Evolutionary conservation across 2,888 invertebrate genomes (phyloP), one percentile per base, ranked within the genome.

Genomic region (Mimachlamys varia): DNA sequence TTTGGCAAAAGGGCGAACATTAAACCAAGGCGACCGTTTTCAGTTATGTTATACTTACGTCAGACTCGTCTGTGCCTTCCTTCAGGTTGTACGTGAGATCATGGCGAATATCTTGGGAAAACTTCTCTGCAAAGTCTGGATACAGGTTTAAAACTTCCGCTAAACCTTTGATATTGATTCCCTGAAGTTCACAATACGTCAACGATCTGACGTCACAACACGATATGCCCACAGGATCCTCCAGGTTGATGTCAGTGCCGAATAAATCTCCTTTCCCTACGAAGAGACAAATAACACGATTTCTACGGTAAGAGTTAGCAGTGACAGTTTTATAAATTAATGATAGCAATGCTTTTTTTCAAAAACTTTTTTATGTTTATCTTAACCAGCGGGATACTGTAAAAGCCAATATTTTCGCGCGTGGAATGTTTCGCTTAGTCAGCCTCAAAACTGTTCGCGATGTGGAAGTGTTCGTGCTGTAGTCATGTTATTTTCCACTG

Each of bases 191-290:
- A 97, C 99, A 99, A 97, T 99, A 99, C 88, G 99, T 99, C 90
- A 99, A 97, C 62, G 99, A 99, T 97, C 98, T 98, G 58, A 99
- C 99, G 96, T 99, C 99, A 97, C 99, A 99, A 97, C 98, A 98
- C 89, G 99, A 99, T 97, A 99, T 99, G 58, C 93, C 94, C 88
- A 99, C 98, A 62, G 98, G 98, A 96, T 99, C 98, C 44, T 97
- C 97, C 0, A 96, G 96, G 27, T 96, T 95, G 50, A 97, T 96
- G 62, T 97, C 97, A 27, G 96, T 95, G 12, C 99, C 99, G 89
- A 99, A 99, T 94, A 99, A 97, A 97, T 99, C 99, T 76, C 99
- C 99, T 97, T 99, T 99, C 27, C 99, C 99, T 99, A 96, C n/a
- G 91, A 91, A 27, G 37, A 58, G 87, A 33, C 37, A 44, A n/a